Evolutionary conservation across 2,797 vertebrate genomes (phyloP).

Genomic region (Pogoniulus pusillus): DNA sequence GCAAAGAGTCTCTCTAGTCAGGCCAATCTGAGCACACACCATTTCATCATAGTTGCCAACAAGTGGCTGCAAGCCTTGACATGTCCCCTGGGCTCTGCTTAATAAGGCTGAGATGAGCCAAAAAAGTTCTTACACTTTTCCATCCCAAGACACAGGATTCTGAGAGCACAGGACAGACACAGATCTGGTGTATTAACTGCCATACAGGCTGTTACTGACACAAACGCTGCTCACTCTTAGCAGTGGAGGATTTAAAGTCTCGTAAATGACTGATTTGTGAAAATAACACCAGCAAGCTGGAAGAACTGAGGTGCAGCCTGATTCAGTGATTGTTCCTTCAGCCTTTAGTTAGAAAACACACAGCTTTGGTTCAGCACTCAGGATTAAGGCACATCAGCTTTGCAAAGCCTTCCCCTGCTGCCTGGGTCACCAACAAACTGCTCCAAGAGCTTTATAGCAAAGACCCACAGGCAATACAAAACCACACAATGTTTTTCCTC

Average conservation of each 20-base stretch:
- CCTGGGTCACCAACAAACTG: not conserved
- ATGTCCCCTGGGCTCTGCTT: fast-evolving
- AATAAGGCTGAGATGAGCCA: not conserved
- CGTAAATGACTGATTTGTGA: fast-evolving
- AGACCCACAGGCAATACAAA: not conserved
- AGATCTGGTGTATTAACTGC: not conserved
- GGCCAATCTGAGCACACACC: not conserved
- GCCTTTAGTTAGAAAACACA: not conserved
- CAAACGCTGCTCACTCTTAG: not conserved
- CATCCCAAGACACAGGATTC: not conserved
- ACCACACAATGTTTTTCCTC: fast-evolving
- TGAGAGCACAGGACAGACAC: not conserved
- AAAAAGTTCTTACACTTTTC: not conserved
- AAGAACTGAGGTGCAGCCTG: fast-evolving
- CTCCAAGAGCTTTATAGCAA: not conserved
- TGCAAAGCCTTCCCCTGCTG: not conserved
- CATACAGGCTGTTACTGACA: fast-evolving
- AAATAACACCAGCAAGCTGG: not conserved
- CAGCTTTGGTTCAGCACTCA: not conserved
- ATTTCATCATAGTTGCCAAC: not conserved
- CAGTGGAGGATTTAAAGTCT: not conserved
- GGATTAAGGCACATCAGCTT: not conserved
- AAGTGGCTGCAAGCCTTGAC: not conserved
- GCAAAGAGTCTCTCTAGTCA: not conserved
- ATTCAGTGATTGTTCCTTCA: fast-evolving